These are phyloP conservation scores for Apistogramma diplotaenia DNA, from an alignment of 2,113 vertebrate species.

Conservation along the genomic window DNA sequence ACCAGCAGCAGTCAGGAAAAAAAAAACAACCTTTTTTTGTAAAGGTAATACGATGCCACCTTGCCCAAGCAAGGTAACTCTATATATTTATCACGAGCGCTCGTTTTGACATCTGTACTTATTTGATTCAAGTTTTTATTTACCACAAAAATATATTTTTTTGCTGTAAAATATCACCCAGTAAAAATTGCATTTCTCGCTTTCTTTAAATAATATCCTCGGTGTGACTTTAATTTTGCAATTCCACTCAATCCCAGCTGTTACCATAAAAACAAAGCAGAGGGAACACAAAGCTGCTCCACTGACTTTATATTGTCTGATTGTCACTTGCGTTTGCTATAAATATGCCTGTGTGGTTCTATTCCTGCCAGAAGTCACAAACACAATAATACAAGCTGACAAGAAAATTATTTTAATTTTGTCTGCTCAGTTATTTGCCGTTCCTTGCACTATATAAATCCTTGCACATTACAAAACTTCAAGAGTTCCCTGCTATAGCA, in stretches of 20 bases:
- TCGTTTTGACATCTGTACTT: neutral
- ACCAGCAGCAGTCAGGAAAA: conserved; percentile 7
- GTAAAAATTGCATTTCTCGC: neutral
- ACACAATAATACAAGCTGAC: neutral
- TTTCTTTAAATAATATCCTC: neutral
- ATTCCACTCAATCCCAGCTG: neutral
- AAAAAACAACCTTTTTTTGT: neutral
- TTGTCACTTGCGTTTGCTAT: neutral
- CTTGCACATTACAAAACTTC: neutral
- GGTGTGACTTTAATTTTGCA: neutral
- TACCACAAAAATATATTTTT: neutral
- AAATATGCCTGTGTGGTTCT: neutral
- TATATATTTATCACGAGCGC: neutral
- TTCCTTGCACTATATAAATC: neutral
- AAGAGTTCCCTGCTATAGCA: neutral
- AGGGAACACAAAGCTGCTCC: neutral
- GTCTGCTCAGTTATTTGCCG: neutral
- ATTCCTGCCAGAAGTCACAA: neutral
- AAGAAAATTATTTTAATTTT: neutral
- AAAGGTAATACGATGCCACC: neutral
- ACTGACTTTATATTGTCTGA: neutral
- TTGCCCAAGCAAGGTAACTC: neutral
- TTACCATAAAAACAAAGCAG: neutral
- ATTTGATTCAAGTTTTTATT: neutral
- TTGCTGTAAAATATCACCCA: neutral